Evolutionary conservation across 2,888 invertebrate species (phyloP).

Genomic region (Agonopterix alstromeriana): DNA sequence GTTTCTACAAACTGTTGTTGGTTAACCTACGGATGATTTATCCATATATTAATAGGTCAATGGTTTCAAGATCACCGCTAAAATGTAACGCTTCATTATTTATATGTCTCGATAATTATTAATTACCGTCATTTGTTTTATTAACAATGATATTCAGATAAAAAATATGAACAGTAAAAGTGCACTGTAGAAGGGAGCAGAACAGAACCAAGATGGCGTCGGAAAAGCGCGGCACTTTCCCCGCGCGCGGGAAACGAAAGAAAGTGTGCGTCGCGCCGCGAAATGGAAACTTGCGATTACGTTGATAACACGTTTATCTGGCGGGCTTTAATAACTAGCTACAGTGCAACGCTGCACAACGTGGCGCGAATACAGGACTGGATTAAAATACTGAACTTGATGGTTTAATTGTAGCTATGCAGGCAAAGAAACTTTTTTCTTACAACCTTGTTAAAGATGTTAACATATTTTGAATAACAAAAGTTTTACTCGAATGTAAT

Average conservation of each 20-base stretch:
- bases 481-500: too few relatives aligned
- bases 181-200: slow-evolving; percentile 22
- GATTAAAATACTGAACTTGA: too few relatives aligned
- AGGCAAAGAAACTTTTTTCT: too few relatives aligned
- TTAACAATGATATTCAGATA: neutral
- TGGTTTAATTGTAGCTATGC: too few relatives aligned
- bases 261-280: slow-evolving; percentile 54
- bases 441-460: too few relatives aligned
- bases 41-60: neutral
- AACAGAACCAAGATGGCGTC: slow-evolving; percentile 58
- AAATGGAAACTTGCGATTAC: slow-evolving; percentile 72
- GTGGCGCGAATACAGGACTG: neutral
- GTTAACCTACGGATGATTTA: neutral
- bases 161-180: slow-evolving; percentile 7
- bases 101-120: too few relatives aligned
- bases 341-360: slow-evolving; percentile 7
- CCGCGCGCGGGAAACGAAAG: slow-evolving; percentile 71
- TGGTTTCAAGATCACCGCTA: neutral
- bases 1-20: neutral
- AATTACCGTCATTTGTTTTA: neutral
- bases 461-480: too few relatives aligned
- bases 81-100: neutral
- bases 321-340: slow-evolving; percentile 39
- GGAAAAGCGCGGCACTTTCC: slow-evolving; percentile 74
- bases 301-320: slow-evolving; percentile 54